Evolutionary conservation across 2,888 invertebrate species (phyloP), one percentile per base, ranked within the genome.

Genomic region (Cephus pygmeus): DNA sequence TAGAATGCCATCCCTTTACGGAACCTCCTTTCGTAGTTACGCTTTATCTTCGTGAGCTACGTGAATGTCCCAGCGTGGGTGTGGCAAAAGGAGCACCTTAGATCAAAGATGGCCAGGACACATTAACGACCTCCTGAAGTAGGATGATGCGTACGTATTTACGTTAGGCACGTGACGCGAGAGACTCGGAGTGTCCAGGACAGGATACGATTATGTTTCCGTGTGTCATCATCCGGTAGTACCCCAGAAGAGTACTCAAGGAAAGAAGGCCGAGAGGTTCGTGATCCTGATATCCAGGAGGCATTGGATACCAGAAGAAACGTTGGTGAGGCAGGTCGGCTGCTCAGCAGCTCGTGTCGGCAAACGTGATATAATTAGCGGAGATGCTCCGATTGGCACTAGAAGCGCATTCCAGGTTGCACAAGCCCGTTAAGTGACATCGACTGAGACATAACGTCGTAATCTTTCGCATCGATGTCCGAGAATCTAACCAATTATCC

Each of bases 41-140:
- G 56, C 73, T 79, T 80, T 84, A 83, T 84, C 84, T 80, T 74
- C 34, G 76, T 78, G 80, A 82, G 79, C 76, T 80, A 82, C 81
- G 79, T 80, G 78, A 84, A 84, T 84, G 85, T 84, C 81, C 80
- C 78, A 78, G 85, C 88, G 90, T 89, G 89, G 90, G 90, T 88
- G 90, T 86, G 85, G 85, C 85, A 84, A 84, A 83, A 85, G 84
- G 84, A 84, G 85, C 84, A 84, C 84, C 75, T 75, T 80, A 79
- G 56, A 80, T 85, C 84, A 83, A 85, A 85, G 84, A 85, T 83
- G 82, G 81, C 81, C 86, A 23, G 68, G 33, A 34, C 69, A 77
- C 75, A 69, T 73, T 74, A 69, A 73, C 73, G 77, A 74, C 36
- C 12, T 68, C 77, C 73, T 56, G 56, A 36, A 36, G 36, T 12